Evolutionary conservation across 2,888 invertebrate species (phyloP), one percentile per base, ranked within the genome.

Genomic region (Chrysolina americana): DNA sequence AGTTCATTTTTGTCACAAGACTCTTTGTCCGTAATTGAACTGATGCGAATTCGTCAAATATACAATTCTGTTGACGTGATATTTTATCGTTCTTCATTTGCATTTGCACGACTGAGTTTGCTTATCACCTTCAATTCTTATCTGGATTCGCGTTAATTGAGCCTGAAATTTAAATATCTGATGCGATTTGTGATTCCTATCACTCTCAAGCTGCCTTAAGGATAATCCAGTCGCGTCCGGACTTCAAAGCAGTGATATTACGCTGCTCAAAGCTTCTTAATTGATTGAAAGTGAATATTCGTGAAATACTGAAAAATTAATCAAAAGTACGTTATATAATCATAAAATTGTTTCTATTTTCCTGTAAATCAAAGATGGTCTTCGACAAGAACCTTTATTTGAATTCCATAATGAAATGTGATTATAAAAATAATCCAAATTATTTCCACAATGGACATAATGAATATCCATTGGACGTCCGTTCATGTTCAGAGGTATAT

Each of bases 171-270:
- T 9, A 10, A 48, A 48, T 48, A 0, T 17, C 10, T 48, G 17
- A 10, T 17, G 17, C 48, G 17, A 17, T 17, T 17, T 8, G 17
- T 48, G 48, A 48, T 48, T 48, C 48, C 3, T 17, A 17, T 17
- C 17, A 48, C 17, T 48, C 48, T 10, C 2, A 17, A 17, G 48
- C 48, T 48, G 17, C 48, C 17, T 48, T 48, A 48, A n/a, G 2
- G 9, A 17, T 17, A 48, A 48, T 48, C 11, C 10, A 10, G 2
- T 17, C 48, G 17, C 48, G 17, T 48, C 10, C 10, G 9, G 47
- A 36, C 44, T 65, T 71, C 76, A 74, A 21, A 69, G 44, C 15
- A 13, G 44, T 13, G 15, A 15, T 15, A 15, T 44, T 44, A 8
- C 44, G 44, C 44, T 44, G 44, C 44, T 3, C 44, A 15, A 44